These are phyloP conservation scores for Lophotis ruficrista DNA, from an alignment of 2,113 vertebrate genomes.

Conservation along the genomic window DNA sequence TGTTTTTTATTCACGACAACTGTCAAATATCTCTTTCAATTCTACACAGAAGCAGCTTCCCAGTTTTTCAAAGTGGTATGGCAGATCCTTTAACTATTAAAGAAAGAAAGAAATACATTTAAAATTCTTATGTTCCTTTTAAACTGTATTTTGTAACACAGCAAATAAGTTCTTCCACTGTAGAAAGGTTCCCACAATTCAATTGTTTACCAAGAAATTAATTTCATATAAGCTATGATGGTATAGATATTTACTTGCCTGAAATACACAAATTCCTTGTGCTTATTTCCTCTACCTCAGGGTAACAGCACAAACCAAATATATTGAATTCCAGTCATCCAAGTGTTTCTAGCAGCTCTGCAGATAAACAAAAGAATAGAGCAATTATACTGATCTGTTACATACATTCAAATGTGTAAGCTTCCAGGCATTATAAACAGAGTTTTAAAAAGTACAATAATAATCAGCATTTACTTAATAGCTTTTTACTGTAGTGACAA, in stretches of 20 bases:
- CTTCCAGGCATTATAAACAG: neutral
- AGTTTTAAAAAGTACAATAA: neutral
- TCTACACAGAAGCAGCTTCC: neutral
- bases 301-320: neutral
- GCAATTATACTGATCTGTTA: neutral
- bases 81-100: constrained; percentile 35
- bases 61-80: neutral
- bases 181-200: neutral
- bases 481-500: neutral
- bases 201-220: neutral
- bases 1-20: neutral
- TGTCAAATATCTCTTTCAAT: neutral
- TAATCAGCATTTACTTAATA: neutral
- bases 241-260: neutral
- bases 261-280: neutral
- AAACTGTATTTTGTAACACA: neutral
- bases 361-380: neutral
- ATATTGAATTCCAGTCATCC: neutral
- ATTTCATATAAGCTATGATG: neutral
- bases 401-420: neutral
- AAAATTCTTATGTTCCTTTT: neutral
- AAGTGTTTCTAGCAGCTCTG: constrained; percentile 6
- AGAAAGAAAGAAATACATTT: neutral
- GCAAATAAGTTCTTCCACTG: neutral
- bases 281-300: neutral